These are phyloP conservation scores for Electrophaes corylata DNA, from an alignment of 2,888 invertebrate genomes.

Conservation along the genomic window DNA sequence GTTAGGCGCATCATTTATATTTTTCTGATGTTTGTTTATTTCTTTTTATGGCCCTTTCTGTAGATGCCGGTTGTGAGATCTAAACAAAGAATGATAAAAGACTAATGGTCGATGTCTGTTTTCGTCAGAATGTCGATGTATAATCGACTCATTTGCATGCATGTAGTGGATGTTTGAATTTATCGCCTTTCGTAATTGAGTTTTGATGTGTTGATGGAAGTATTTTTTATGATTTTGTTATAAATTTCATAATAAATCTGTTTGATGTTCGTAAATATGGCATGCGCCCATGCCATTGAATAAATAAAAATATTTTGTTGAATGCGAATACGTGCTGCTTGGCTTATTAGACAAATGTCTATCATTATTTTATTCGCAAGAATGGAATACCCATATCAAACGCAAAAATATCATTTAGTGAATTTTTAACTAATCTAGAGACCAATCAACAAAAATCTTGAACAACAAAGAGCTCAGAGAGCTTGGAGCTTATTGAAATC, in stretches of 20 bases:
- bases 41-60: constrained; percentile 68
- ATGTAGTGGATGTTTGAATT: constrained; percentile 63
- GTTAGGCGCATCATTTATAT: constrained; percentile 82
- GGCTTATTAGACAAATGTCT: constrained; percentile 6
- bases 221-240: constrained; percentile 58
- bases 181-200: constrained; percentile 67
- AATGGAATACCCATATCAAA: neutral
- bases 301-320: constrained; percentile 28
- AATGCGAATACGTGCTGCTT: constrained; percentile 22
- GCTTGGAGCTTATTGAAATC: constrained; percentile 43
- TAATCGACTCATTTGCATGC: constrained; percentile 78
- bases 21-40: constrained; percentile 79
- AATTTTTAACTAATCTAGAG: neutral
- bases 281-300: constrained; percentile 29
- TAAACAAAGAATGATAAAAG: constrained; percentile 80
- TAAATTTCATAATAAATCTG: too few species aligned
- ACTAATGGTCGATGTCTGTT: constrained; percentile 76
- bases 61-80: constrained; percentile 68
- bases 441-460: constrained; percentile 11
- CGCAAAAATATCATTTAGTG: neutral
- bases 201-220: constrained; percentile 64
- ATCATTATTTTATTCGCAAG: neutral
- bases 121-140: constrained; percentile 73
- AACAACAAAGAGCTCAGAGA: constrained; percentile 4
- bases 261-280: constrained; percentile 54